Evolutionary conservation across 37 sponge, comb jelly and placozoan species (phyloP), one percentile per base, ranked within the genome.

Genomic region (Ianthella basta): DNA sequence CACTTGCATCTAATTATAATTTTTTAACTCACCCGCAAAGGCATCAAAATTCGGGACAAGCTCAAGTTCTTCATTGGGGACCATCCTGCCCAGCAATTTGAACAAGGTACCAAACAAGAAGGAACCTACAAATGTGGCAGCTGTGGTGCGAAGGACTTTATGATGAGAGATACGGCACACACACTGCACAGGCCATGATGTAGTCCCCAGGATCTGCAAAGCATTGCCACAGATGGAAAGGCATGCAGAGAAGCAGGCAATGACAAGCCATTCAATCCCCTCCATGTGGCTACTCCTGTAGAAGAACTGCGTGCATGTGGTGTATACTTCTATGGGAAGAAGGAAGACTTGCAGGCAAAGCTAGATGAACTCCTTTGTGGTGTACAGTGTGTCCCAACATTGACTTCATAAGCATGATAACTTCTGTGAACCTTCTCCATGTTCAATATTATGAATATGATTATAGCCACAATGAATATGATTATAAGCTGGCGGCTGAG

Each of bases 21-120:
- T n/a, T n/a, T n/a, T n/a, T n/a, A n/a, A n/a, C n/a, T n/a, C 64
- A 61, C 64, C 64, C 3, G 64, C 64, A 61, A 61, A 10, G 86
- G 86, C 29, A 77, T 85, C 32, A 35, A 30, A 59, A 35, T 85
- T 18, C 40, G 30, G 19, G 86, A 85, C 34, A 59, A 59, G 50
- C 29, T 85, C n/a, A 56, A 56, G 61, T 75, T 85, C 21, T 85
- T 85, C 55, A 53, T 20, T 56, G 86, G 86, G 50, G 86, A 85
- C 54, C 53, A 84, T 32, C 84, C 84, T 44, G 84, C 84, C 15
- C 84, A 83, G 57, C 86, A 85, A 39, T 85, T 85, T 40, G 86
- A 85, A 65, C 61, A 78, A 34, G 86, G 79, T 10, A 85, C 86
- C 27, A 74, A 85, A 40, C 29, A 70, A 33, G 79, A 78, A 18